Evolutionary conservation across 2,888 invertebrate genomes (phyloP).

Genomic region (Noctua comes): DNA sequence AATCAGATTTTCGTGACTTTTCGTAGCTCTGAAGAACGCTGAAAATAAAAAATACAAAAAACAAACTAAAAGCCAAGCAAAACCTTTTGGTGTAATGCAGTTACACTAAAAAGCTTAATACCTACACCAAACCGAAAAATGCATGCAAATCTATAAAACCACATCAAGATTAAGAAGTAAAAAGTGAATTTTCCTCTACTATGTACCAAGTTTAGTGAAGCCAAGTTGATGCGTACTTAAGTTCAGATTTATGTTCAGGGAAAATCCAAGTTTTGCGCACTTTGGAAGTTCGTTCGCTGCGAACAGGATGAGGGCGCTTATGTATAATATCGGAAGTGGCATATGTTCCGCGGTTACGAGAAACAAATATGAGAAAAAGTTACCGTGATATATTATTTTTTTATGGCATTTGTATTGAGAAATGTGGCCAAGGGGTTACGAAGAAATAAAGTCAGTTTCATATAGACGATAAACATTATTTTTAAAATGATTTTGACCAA

Average conservation of each 20-base stretch:
- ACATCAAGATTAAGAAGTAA: constrained; percentile 24
- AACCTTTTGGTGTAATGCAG: neutral
- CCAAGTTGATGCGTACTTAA: constrained; percentile 59
- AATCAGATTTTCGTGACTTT: neutral
- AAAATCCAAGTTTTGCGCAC: constrained; percentile 61
- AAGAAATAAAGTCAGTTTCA: neutral
- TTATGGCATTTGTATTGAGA: constrained; percentile 5
- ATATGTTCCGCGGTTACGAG: constrained; percentile 43
- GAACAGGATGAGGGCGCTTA: constrained; percentile 36
- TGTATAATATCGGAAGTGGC: constrained; percentile 51
- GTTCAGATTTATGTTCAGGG: constrained; percentile 61
- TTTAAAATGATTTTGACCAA: neutral
- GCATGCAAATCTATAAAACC: constrained; percentile 15
- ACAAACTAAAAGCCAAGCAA: neutral
- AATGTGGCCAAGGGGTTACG: neutral
- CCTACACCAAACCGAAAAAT: neutral
- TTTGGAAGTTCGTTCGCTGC: constrained; percentile 46
- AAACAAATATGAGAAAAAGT: constrained; percentile 45
- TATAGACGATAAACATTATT: neutral
- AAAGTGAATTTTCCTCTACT: constrained; percentile 30
- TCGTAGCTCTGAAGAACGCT: neutral
- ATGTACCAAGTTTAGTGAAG: constrained; percentile 45
- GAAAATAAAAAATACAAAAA: neutral
- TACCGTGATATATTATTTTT: constrained; percentile 6
- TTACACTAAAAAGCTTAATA: neutral